Percentiles rank a stretch among this genome's conserved stretches.
Conservation (phyloP, 1,140 invertebrate species). For the Sycophaga agraensis region DNA sequence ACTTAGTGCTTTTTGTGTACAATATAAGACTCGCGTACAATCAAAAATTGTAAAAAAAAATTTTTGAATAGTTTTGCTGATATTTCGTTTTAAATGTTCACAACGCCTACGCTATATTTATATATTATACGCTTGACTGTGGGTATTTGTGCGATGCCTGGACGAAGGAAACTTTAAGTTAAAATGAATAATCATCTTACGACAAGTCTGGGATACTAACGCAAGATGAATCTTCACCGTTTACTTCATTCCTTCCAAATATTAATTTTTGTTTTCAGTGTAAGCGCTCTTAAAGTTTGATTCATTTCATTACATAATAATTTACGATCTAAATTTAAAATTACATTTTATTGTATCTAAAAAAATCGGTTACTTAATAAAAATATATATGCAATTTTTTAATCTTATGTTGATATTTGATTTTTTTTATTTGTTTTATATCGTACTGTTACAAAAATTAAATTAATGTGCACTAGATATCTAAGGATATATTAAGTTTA, state of each 20-base stretch:
- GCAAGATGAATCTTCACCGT: neutral
- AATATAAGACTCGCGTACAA: neutral
- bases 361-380: neutral
- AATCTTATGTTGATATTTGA: too few relatives aligned
- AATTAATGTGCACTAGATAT: too few relatives aligned
- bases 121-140: constrained; percentile 11
- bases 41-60: neutral
- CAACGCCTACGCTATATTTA: neutral
- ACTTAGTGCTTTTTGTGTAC: neutral
- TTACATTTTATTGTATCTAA: neutral
- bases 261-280: neutral
- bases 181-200: neutral
- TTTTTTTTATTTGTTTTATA: too few relatives aligned
- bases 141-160: constrained; percentile 13
- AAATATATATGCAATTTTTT: neutral
- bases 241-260: neutral
- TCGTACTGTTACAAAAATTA: too few relatives aligned
- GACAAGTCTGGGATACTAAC: neutral
- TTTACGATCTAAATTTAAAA: neutral
- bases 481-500: too few relatives aligned
- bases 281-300: constrained; percentile 18
- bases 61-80: neutral
- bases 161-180: neutral
- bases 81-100: constrained; percentile 8
- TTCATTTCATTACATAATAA: neutral